Evolutionary conservation across 2,888 invertebrate genomes (phyloP).

Genomic region (Apodemia zela): DNA sequence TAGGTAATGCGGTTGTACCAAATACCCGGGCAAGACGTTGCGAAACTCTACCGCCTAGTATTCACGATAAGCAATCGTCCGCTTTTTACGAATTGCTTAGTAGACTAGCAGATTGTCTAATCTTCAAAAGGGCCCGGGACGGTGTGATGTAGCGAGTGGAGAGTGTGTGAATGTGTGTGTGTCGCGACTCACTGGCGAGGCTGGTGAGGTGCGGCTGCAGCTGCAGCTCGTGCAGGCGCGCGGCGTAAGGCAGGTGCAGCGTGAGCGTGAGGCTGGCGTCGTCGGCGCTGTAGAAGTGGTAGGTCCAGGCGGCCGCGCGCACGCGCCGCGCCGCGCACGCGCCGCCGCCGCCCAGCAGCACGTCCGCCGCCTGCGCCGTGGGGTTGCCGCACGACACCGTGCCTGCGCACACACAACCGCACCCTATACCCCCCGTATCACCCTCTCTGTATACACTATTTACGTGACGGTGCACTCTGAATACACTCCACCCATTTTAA

Average conservation of each 20-base stretch:
- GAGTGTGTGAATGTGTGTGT: not conserved
- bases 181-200: conserved; percentile 82
- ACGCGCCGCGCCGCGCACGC: conserved; percentile 90
- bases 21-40: too few species aligned
- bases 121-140: too few species aligned
- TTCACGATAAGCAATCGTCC: too few species aligned
- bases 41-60: too few species aligned
- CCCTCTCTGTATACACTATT: too few species aligned
- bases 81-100: too few species aligned
- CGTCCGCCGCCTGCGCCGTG: conserved; percentile 93
- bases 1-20: too few species aligned
- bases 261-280: conserved; percentile 93
- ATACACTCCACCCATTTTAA: too few species aligned
- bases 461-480: too few species aligned
- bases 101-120: too few species aligned
- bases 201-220: conserved; percentile 92
- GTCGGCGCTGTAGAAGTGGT: conserved; percentile 94
- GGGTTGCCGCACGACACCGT: conserved; percentile 89
- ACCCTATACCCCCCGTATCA: too few species aligned
- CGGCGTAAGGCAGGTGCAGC: conserved; percentile 92
- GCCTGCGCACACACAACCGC: conserved; percentile 48
- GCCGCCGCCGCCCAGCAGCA: conserved; percentile 88
- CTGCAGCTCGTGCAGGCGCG: conserved; percentile 92
- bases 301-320: conserved; percentile 96
- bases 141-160: too few species aligned